phyloP scores from a whole-genome alignment of 2,888 invertebrate genomes.

The Dione vanillae region DNA sequence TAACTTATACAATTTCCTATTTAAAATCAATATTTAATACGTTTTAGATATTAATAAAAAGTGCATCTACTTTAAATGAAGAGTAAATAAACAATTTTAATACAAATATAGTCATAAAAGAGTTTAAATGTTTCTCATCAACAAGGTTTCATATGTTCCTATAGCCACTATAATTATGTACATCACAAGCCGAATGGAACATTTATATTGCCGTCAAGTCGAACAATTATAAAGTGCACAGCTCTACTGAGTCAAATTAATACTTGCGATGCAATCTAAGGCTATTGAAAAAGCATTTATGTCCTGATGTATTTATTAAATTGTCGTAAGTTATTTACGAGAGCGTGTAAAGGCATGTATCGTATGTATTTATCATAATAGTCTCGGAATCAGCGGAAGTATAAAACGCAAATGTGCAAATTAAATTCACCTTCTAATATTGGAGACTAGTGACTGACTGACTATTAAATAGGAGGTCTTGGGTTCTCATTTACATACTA shows the following conservation, averaged over 20 bases:
- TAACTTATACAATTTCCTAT: too few species aligned
- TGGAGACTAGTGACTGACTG: background rate
- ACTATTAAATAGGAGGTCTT: background rate
- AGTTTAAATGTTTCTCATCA: constrained; percentile 20
- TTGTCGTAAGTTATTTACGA: constrained; percentile 77
- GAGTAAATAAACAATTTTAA: constrained; percentile 4
- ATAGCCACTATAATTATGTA: constrained; percentile 25
- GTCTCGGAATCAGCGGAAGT: constrained; percentile 37
- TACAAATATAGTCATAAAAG: constrained; percentile 18
- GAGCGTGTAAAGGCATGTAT: constrained; percentile 33
- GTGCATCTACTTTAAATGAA: background rate
- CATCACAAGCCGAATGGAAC: constrained; percentile 27
- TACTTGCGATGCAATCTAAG: constrained; percentile 69
- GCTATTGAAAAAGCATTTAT: constrained; percentile 77
- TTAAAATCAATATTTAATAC: too few species aligned
- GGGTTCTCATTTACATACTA: background rate
- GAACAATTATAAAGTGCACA: constrained; percentile 67
- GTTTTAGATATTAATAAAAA: background rate
- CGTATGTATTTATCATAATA: constrained; percentile 46
- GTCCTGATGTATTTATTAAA: constrained; percentile 81
- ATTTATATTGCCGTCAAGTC: constrained; percentile 46
- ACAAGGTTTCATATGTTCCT: constrained; percentile 17
- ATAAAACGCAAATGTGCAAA: constrained; percentile 18
- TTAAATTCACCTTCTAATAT: background rate
- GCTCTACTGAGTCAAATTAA: constrained; percentile 73